These are phyloP conservation scores for Tachysurus vachellii DNA, from an alignment of 2,113 vertebrate species.

Conservation along the genomic window DNA sequence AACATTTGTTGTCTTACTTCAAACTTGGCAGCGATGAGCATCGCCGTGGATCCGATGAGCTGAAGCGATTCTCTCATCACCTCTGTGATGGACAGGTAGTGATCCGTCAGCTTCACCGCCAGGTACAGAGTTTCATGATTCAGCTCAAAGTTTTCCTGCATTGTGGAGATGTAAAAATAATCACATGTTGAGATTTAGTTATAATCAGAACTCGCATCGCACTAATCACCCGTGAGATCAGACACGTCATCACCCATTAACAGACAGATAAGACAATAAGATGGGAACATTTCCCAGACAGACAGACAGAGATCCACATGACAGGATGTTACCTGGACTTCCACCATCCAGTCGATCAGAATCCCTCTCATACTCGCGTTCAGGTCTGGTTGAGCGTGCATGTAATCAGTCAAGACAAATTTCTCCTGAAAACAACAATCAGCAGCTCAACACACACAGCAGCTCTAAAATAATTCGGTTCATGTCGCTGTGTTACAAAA, in stretches of 20 bases:
- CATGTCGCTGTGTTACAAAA: background rate
- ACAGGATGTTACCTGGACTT: constrained; percentile 81
- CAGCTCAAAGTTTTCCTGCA: constrained; percentile 85
- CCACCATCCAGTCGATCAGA: constrained; percentile 94
- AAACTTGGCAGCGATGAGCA: constrained; percentile 91
- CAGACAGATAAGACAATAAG: no score
- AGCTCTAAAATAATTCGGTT: background rate
- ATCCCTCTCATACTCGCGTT: constrained; percentile 84
- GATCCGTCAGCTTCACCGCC: constrained; percentile 88
- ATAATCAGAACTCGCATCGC: background rate
- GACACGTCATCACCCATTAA: background rate
- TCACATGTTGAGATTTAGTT: background rate
- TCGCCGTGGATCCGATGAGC: constrained; percentile 84
- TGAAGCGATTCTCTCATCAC: constrained; percentile 80
- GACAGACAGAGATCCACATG: background rate
- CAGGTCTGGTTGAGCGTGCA: constrained; percentile 81
- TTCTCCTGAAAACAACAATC: constrained; percentile 72
- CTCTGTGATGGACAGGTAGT: constrained; percentile 76
- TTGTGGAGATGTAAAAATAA: background rate
- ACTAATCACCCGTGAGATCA: background rate
- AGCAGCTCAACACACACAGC: background rate
- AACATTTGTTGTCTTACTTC: constrained; percentile 74
- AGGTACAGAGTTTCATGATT: constrained; percentile 91
- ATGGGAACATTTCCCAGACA: background rate
- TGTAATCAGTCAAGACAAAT: constrained; percentile 82